A percentile compares a stretch with the other conserved stretches of the same genome.
phyloP scores from a whole-genome alignment of 2,797 vertebrate genomes.

The Ptychobarbus kaznakovi region DNA sequence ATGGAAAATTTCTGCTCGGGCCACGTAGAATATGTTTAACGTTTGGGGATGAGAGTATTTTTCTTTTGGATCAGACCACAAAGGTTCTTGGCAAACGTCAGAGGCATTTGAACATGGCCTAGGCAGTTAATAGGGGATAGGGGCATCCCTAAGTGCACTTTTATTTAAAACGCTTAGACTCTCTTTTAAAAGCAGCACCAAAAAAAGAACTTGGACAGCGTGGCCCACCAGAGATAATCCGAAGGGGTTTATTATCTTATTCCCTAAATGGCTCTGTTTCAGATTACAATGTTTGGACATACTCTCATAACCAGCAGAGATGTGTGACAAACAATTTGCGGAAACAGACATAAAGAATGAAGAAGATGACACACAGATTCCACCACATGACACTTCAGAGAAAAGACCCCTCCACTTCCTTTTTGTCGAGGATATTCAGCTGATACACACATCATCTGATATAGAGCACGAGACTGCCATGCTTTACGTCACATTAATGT shows the following conservation, averaged over 20 bases:
- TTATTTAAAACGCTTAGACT: slow-evolving; percentile 33
- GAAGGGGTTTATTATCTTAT: slow-evolving; percentile 23
- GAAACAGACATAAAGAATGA: neutral
- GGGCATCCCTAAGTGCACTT: slow-evolving; percentile 21
- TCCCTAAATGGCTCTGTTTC: slow-evolving; percentile 36
- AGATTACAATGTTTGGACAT: slow-evolving; percentile 42
- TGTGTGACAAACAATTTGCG: neutral
- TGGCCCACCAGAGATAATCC: slow-evolving; percentile 18
- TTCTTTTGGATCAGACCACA: slow-evolving; percentile 42
- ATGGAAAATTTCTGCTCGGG: neutral
- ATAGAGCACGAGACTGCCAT: neutral
- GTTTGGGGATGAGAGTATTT: slow-evolving; percentile 3
- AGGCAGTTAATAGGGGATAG: slow-evolving; percentile 2
- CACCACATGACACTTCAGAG: slow-evolving; percentile 1
- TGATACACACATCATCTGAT: slow-evolving; percentile 27
- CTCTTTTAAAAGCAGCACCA: slow-evolving; percentile 40
- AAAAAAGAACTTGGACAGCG: slow-evolving; percentile 32
- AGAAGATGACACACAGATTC: slow-evolving; percentile 1
- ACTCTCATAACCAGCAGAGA: slow-evolving; percentile 8
- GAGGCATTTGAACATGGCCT: slow-evolving; percentile 22
- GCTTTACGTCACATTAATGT: slow-evolving; percentile 4
- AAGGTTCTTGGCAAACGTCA: slow-evolving; percentile 17
- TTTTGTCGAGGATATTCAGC: neutral
- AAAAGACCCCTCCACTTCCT: neutral
- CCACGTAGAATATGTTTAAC: slow-evolving; percentile 1